Evolutionary conservation across 2,113 vertebrate species (phyloP).

Genomic region (Hassar affinis): DNA sequence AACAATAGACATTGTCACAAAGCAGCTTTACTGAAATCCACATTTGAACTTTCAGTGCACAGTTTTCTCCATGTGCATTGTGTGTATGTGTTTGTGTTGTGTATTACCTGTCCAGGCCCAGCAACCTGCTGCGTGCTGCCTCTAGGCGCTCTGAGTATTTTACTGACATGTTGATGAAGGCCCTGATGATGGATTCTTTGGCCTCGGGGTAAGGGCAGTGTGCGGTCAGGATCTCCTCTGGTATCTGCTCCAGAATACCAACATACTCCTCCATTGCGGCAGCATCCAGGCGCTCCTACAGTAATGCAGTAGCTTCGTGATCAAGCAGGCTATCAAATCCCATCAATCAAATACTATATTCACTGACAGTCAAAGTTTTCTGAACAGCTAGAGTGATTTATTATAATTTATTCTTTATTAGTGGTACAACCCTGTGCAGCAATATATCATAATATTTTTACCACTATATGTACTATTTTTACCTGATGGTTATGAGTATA

Average conservation of each 20-base stretch:
- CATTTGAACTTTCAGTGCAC: neutral
- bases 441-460: neutral
- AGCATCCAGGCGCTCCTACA: neutral
- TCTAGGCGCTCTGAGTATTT: constrained; percentile 73
- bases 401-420: neutral
- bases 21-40: neutral
- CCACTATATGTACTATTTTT: neutral
- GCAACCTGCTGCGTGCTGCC: constrained; percentile 67
- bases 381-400: neutral
- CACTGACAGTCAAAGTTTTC: neutral
- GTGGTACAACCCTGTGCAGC: neutral
- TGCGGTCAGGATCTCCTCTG: constrained; percentile 74
- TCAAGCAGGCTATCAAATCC: neutral
- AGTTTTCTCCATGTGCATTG: neutral
- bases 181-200: constrained; percentile 72
- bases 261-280: constrained; percentile 57
- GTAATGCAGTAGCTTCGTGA: neutral
- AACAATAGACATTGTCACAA: neutral
- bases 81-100: neutral
- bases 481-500: too few species aligned
- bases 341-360: neutral
- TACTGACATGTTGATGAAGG: constrained; percentile 76
- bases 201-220: constrained; percentile 82
- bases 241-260: constrained; percentile 63
- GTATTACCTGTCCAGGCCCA: constrained; percentile 74